Evolutionary conservation across 2,888 invertebrate genomes (phyloP).

Genomic region (Xestia xanthographa): DNA sequence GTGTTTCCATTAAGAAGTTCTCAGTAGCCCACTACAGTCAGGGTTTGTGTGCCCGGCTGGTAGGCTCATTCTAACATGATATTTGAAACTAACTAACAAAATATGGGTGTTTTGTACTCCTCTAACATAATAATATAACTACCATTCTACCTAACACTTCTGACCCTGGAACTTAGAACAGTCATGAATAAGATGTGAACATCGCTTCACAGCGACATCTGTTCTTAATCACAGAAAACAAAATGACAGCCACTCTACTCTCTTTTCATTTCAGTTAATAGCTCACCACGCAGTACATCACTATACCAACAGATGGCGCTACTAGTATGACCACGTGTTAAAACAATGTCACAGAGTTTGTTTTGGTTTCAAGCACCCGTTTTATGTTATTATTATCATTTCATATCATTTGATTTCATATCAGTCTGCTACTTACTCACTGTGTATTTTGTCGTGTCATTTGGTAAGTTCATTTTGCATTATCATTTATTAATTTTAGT

Average conservation of each 20-base stretch:
- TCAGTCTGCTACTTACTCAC: constrained; percentile 50
- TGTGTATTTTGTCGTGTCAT: constrained; percentile 40
- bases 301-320: constrained; percentile 50
- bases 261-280: not conserved
- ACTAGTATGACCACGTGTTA: constrained; percentile 45
- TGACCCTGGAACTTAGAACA: fast-evolving
- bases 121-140: not conserved
- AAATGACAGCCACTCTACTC: no score
- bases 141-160: no score
- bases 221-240: not conserved
- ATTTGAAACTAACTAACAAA: not conserved
- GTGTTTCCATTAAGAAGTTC: not conserved
- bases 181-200: not conserved
- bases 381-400: constrained; percentile 50
- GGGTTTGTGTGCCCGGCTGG: not conserved
- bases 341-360: constrained; percentile 37
- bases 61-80: no score
- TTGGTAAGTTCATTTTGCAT: constrained; percentile 51
- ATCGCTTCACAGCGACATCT: constrained; percentile 32
- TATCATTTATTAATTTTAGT: constrained; percentile 22
- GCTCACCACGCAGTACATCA: not conserved
- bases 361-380: constrained; percentile 54
- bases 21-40: not conserved
- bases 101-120: not conserved
- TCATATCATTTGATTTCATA: constrained; percentile 43